These are phyloP conservation scores for Prionace glauca DNA, from an alignment of 2,797 vertebrate genomes.

Conservation along the genomic window DNA sequence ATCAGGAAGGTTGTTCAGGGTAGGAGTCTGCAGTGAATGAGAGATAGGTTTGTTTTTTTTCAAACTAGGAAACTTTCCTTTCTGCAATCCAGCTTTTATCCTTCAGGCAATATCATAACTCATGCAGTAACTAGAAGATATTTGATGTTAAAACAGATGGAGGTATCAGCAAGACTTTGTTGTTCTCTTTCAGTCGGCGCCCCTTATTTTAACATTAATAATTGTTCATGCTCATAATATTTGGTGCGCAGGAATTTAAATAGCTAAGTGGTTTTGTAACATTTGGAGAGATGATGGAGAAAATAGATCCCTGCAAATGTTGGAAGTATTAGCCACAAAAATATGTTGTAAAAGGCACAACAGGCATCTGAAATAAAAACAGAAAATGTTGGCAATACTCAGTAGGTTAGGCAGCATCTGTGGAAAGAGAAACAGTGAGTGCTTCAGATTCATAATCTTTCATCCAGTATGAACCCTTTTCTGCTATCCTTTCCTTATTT, in stretches of 20 bases:
- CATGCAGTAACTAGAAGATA: not conserved
- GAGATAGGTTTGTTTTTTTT: not conserved
- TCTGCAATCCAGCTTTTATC: not conserved
- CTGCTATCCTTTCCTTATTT: not conserved
- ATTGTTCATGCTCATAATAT: not conserved
- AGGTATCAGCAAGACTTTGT: not conserved
- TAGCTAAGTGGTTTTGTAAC: not conserved
- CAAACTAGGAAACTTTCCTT: not conserved
- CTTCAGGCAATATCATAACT: not conserved
- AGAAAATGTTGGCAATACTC: not conserved
- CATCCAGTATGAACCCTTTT: not conserved
- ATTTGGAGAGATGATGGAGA: not conserved
- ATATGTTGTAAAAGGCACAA: not conserved
- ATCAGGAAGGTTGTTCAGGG: not conserved
- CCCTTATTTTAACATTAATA: not conserved
- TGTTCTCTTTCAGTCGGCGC: not conserved
- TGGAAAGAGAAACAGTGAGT: not conserved
- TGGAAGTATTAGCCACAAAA: not conserved
- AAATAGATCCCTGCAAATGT: not conserved
- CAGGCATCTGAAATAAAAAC: not conserved
- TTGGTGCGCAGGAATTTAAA: not conserved
- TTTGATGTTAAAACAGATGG: not conserved
- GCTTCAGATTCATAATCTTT: not conserved
- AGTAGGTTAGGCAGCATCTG: not conserved
- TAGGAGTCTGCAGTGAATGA: conserved; percentile 15